Evolutionary conservation across 2,888 invertebrate species (phyloP), one percentile per base, ranked within the genome.

Genomic region (Xylota segnis): DNA sequence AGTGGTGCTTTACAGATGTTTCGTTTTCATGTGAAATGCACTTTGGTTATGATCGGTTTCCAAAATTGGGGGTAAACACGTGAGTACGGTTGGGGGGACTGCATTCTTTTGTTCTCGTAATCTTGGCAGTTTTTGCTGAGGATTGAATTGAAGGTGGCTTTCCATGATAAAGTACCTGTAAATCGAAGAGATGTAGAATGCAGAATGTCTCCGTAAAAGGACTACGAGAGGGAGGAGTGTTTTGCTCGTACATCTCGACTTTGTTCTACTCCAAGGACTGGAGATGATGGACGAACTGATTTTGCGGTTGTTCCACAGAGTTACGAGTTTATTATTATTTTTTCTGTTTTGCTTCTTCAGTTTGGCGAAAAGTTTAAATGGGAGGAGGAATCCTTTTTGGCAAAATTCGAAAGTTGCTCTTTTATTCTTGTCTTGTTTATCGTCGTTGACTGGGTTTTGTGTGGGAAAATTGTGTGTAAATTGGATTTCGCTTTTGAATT

Each of bases 11-110:
- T 75, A 70, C 78, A 83, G 83, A 78, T 78, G 79, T 79, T 79
- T 66, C 50, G 52, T 45, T 70, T 79, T 65, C 45, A 29, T 70
- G 58, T 29, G 79, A 70, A 54, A 75, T 70, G 79, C 74, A 75
- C 75, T 79, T 74, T 79, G 50, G 74, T 84, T 84, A 75, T 84
- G 83, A 84, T 84, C 83, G 79, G 79, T 78, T 79, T 59, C 70
- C 14, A 52, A 71, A 76, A 76, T 70, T 52, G 43, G 34, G 34
- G 16, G 50, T 68, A 78, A 68, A 54, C 54, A 58, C 59, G 56
- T 56, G 63, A 50, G 56, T 23, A 54, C 66, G 16, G 37, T 50
- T 59, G 9, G 7, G 0, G 23, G 5, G 23, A 40, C 9, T 23
- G 16, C 29, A 23, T 40, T 29, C 37, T 14, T 66, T 47, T 75